phyloP scores from a whole-genome alignment of 64 coral and sea anemone species.

The Catalaphyllia jardinei region DNA sequence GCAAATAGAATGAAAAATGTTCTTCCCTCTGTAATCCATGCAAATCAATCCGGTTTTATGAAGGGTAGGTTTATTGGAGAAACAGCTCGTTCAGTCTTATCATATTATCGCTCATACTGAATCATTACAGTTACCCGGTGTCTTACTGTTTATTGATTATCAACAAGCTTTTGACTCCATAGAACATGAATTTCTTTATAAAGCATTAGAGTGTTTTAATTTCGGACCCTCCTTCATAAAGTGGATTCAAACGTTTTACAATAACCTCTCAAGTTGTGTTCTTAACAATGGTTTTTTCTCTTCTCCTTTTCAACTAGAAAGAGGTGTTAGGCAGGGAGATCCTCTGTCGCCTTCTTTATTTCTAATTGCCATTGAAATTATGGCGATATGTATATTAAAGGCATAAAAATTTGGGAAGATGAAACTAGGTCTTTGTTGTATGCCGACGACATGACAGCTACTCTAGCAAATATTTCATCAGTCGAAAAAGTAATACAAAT shows the following conservation, averaged over 20 bases:
- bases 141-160: neutral
- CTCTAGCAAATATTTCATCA: constrained; percentile 9
- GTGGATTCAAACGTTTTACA: constrained; percentile 14
- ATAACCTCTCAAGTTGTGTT: constrained; percentile 8
- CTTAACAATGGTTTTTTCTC: neutral
- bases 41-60: too few relatives aligned
- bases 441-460: constrained; percentile 5
- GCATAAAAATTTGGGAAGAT: neutral
- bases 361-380: neutral
- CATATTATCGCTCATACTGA: neutral
- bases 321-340: too few relatives aligned
- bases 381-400: neutral
- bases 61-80: neutral
- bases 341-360: neutral
- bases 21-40: too few relatives aligned
- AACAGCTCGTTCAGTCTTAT: constrained; percentile 12
- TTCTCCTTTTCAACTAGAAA: too few relatives aligned
- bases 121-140: neutral
- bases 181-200: neutral
- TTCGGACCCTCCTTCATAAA: neutral
- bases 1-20: too few relatives aligned
- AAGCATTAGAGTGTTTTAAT: too few relatives aligned
- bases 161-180: neutral
- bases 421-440: neutral
- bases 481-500: neutral